Conservation (phyloP, 2,888 invertebrate species). For the Dysmachus trigonus region DNA sequence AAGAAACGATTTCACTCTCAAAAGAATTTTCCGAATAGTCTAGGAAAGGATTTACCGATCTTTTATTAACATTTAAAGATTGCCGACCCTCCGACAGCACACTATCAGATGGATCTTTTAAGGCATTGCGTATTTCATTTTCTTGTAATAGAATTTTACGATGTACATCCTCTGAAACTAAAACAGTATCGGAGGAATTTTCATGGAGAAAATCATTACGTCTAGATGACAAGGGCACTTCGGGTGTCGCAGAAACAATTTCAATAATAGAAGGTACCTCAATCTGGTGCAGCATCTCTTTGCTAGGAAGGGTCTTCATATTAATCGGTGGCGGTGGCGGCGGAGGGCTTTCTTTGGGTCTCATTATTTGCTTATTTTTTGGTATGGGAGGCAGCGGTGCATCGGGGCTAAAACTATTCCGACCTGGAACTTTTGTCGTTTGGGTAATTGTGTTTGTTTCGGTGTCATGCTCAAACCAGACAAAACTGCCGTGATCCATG, state of each 20-base stretch:
- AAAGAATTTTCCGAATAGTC: slow-evolving; percentile 53
- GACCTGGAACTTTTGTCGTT: slow-evolving; percentile 48
- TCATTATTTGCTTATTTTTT: slow-evolving; percentile 38
- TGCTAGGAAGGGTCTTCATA: slow-evolving; percentile 59
- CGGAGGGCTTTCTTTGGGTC: slow-evolving; percentile 63
- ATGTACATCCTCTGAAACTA: slow-evolving; percentile 62
- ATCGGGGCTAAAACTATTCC: slow-evolving; percentile 48
- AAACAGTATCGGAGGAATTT: slow-evolving; percentile 61
- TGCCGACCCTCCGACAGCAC: background rate
- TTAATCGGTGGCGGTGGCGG: slow-evolving; percentile 65
- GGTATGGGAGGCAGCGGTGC: slow-evolving; percentile 49
- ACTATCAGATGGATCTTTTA: slow-evolving; percentile 54
- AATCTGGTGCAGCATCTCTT: slow-evolving; percentile 38
- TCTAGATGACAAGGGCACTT: slow-evolving; percentile 56
- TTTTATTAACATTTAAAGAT: slow-evolving; percentile 50
- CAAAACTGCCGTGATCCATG: slow-evolving; percentile 62
- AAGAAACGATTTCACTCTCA: slow-evolving; percentile 53
- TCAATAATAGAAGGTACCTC: slow-evolving; percentile 59
- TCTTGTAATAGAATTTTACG: slow-evolving; percentile 62
- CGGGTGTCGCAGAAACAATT: slow-evolving; percentile 57
- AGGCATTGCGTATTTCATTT: slow-evolving; percentile 62
- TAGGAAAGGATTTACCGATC: slow-evolving; percentile 62
- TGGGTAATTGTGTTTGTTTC: slow-evolving; percentile 62
- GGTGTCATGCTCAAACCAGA: slow-evolving; percentile 62
- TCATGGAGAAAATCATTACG: slow-evolving; percentile 61